Conservation (phyloP, 2,113 vertebrate genomes). For the Otus sunia region DNA sequence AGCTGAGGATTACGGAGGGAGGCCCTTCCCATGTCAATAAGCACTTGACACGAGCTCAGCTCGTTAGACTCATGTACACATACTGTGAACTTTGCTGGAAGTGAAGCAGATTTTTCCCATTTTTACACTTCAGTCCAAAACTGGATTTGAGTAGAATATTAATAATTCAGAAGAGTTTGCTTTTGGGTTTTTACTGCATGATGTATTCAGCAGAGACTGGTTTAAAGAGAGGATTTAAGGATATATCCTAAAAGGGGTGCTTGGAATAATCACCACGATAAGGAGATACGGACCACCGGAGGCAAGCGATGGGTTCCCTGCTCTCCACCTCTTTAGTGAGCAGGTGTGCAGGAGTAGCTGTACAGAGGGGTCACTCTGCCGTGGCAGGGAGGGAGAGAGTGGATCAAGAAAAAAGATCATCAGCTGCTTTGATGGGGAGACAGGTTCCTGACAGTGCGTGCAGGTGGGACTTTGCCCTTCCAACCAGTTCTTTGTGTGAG, state of each 20-base stretch:
- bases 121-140: neutral
- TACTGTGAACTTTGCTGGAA: neutral
- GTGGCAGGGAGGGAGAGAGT: neutral
- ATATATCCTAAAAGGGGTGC: neutral
- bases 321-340: neutral
- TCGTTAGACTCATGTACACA: fast-evolving
- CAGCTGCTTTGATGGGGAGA: neutral
- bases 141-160: neutral
- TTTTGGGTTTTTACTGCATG: neutral
- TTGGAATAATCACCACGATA: neutral
- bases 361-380: neutral
- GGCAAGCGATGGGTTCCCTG: neutral
- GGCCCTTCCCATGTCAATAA: neutral
- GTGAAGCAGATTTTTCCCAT: neutral
- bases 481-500: neutral
- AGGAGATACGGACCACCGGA: neutral
- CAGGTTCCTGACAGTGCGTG: neutral
- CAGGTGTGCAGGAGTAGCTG: neutral
- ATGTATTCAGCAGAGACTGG: neutral
- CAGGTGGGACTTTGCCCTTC: neutral
- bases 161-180: neutral
- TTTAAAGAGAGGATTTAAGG: neutral
- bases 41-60: neutral
- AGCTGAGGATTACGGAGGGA: neutral
- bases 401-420: fast-evolving